phyloP scores from a whole-genome alignment of 2,797 vertebrate genomes.

The Benthosema pterotum region DNA sequence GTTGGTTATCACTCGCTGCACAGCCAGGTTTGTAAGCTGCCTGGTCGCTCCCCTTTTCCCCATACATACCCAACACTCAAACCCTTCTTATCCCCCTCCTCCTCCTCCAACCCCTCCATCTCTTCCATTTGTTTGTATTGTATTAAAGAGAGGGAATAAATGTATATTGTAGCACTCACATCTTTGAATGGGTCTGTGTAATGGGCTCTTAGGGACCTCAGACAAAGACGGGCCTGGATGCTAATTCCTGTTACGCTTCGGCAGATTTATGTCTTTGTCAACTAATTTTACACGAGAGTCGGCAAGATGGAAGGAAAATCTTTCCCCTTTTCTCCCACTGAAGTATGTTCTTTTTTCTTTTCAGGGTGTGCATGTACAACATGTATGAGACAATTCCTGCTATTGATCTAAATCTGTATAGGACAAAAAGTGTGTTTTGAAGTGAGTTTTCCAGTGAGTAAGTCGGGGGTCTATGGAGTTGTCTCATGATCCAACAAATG shows the following conservation, averaged over 20 bases:
- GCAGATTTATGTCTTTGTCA: slow-evolving; percentile 62
- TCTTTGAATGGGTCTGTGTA: slow-evolving; percentile 62
- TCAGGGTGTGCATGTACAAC: no score
- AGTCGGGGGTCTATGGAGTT: no score
- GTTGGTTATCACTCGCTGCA: slow-evolving; percentile 35
- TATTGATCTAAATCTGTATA: no score
- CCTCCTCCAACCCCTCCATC: slow-evolving; percentile 17
- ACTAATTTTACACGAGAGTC: slow-evolving; percentile 69
- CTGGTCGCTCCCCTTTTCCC: neutral
- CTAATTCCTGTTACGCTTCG: slow-evolving; percentile 62
- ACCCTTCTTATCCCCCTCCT: neutral
- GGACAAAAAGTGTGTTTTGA: no score
- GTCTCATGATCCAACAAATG: no score
- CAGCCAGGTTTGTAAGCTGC: slow-evolving; percentile 28
- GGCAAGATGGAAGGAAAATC: slow-evolving; percentile 49
- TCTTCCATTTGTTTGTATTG: slow-evolving; percentile 32
- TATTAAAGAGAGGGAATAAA: slow-evolving; percentile 59
- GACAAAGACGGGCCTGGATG: slow-evolving; percentile 59
- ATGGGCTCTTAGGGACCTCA: slow-evolving; percentile 62
- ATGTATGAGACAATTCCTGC: no score
- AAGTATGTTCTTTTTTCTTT: slow-evolving; percentile 42
- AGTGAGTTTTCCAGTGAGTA: no score
- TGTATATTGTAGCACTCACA: slow-evolving; percentile 57
- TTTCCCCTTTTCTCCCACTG: slow-evolving; percentile 32
- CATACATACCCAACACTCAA: no score